Conservation (phyloP, 2,113 vertebrate species). For the Entomyzon cyanotis region DNA sequence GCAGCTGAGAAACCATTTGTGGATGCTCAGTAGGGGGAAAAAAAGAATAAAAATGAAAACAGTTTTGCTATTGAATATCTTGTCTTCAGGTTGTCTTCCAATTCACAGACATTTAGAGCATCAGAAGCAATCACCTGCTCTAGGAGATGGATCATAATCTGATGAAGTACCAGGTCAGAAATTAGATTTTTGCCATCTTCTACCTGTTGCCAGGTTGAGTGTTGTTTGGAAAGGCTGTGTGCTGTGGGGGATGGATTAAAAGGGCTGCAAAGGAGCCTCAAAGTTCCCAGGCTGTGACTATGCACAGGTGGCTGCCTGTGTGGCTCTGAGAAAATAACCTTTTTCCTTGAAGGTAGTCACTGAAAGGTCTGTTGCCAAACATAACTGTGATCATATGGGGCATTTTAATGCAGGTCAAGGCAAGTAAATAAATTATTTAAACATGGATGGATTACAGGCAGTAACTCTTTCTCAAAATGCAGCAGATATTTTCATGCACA, state of each 20-base stretch:
- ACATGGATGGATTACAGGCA: background rate
- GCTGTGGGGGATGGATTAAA: background rate
- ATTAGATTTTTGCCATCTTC: background rate
- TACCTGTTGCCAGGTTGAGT: background rate
- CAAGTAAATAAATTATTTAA: background rate
- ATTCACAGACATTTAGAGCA: background rate
- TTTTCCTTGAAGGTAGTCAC: background rate
- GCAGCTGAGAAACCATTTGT: background rate
- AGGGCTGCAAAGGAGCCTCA: background rate
- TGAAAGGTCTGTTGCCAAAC: background rate
- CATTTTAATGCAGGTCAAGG: background rate
- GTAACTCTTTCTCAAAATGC: background rate
- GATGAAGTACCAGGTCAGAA: background rate
- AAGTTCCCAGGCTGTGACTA: background rate
- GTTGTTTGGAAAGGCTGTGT: background rate
- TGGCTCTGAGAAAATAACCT: background rate
- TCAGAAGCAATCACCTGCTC: background rate
- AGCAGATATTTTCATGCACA: background rate
- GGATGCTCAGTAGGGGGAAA: background rate
- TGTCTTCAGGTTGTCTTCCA: background rate
- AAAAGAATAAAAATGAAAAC: background rate
- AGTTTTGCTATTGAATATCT: background rate
- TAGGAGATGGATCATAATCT: background rate
- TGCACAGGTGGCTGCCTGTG: background rate
- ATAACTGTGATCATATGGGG: background rate